phyloP scores from a whole-genome alignment of 35 echinoderm and acorn worm genomes.

The Lytechinus pictus region DNA sequence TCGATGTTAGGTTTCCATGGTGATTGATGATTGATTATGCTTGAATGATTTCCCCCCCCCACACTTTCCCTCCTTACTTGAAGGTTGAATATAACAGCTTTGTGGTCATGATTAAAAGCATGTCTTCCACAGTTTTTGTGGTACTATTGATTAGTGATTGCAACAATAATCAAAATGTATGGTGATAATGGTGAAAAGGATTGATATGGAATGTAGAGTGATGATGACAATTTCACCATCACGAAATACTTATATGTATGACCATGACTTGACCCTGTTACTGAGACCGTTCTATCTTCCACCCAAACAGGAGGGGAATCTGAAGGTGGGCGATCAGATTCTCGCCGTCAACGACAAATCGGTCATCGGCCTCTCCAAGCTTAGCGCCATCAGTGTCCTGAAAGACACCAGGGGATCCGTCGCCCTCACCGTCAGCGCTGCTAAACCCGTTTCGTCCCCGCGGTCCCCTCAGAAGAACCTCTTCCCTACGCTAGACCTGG shows the following conservation, averaged over 20 bases:
- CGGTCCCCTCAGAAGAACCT: not conserved
- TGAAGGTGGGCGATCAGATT: constrained; percentile 83
- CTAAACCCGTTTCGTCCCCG: constrained; percentile 27
- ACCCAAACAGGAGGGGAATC: constrained; percentile 74
- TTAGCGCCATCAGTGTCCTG: constrained; percentile 84
- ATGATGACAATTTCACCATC: too few relatives aligned
- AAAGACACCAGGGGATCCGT: constrained; percentile 88
- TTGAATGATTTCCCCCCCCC: too few relatives aligned
- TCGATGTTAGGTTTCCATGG: too few relatives aligned
- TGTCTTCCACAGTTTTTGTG: too few relatives aligned
- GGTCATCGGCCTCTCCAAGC: constrained; percentile 77
- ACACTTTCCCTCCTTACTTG: too few relatives aligned
- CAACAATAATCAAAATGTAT: too few relatives aligned
- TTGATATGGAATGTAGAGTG: too few relatives aligned
- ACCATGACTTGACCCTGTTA: not conserved
- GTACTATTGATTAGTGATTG: too few relatives aligned
- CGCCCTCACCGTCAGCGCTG: constrained; percentile 74
- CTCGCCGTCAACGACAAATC: constrained; percentile 84
- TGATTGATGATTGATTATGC: not conserved
- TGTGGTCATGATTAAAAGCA: too few relatives aligned
- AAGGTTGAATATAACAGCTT: too few relatives aligned
- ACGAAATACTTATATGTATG: too few relatives aligned
- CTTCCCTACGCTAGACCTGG: constrained; percentile 37
- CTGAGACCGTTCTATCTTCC: not conserved
- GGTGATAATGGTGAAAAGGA: too few relatives aligned